Evolutionary conservation across 2,113 vertebrate genomes (phyloP).

Genomic region (Corythoichthys haematopterus): DNA sequence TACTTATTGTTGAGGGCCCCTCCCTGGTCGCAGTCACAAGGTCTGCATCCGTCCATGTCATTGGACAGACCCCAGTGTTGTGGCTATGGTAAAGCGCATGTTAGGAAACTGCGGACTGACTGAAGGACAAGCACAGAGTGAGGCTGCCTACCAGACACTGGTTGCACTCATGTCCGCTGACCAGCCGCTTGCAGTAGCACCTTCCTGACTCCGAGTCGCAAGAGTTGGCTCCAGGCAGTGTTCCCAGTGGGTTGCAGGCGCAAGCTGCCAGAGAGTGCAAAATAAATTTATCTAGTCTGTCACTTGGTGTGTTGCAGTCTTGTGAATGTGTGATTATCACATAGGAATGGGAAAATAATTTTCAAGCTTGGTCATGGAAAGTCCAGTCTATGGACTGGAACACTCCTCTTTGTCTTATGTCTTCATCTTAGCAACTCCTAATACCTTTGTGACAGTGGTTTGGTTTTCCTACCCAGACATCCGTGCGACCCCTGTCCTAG

Average conservation of each 20-base stretch:
- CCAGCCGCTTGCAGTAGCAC: slow-evolving; percentile 93
- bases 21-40: slow-evolving; percentile 90
- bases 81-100: slow-evolving; percentile 64
- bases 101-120: neutral
- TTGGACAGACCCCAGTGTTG: slow-evolving; percentile 93
- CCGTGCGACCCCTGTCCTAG: slow-evolving; percentile 81
- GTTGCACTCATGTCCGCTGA: slow-evolving; percentile 82
- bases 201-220: slow-evolving; percentile 82
- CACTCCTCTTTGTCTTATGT: neutral
- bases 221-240: slow-evolving; percentile 79
- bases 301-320: neutral
- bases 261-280: slow-evolving; percentile 75
- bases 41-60: slow-evolving; percentile 89
- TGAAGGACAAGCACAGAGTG: neutral
- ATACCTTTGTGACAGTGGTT: neutral
- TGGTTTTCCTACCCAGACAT: slow-evolving; percentile 79
- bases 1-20: slow-evolving; percentile 86
- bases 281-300: slow-evolving; percentile 5
- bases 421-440: neutral
- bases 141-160: slow-evolving; percentile 78
- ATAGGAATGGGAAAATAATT: neutral
- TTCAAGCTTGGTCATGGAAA: neutral
- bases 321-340: neutral
- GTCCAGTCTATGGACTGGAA: neutral
- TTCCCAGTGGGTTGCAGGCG: slow-evolving; percentile 85